Evolutionary conservation across 2,888 invertebrate genomes (phyloP), one percentile per base, ranked within the genome.

Genomic region (Drosophila cognata): DNA sequence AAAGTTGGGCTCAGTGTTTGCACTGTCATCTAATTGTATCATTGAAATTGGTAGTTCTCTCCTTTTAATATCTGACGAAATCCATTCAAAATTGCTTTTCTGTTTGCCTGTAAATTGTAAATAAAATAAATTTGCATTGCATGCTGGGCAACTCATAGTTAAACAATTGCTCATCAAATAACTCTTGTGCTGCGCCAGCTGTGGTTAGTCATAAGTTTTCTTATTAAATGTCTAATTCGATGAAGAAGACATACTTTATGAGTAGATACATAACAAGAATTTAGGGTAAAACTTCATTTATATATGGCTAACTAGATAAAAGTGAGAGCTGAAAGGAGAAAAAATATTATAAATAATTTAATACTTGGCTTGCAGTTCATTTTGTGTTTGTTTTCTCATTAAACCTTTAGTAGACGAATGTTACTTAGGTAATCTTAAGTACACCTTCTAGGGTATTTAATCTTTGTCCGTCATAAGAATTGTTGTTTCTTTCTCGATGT

Each of bases 381-480:
- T 25, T 46, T 25, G 8, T 16, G 25, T 46, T 46, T 16, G 16
- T 25, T 46, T 25, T 4, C 8, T 46, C 13, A 16, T 16, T 8
- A 21, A 43, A 43, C 11, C 43, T 13, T 43, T 21, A 13, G 5
- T 4, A 7, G 46, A 16, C 13, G 6, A 21, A 16, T 46, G 13
- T 21, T 21, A 16, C 13, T 21, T 21, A 4, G 4, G 46, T 21
- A 46, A 29, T 29, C 41, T 2, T 38, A 38, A 16, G 18, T 11
- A 28, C 5, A n/a, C 4, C 56, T 31, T n/a, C 53, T 21, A 70
- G 68, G 68, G 68, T 70, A 70, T 68, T 70, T 13, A 33, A 18
- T 29, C 35, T 56, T 28, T 58, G 25, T 48, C 28, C 28, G 16
- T 8, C 29, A 18, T 36, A 3, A 28, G 36, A 25, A 16, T 25